Evolutionary conservation across 1,140 invertebrate species (phyloP).

Genomic region (Thereuonema tuberculata): DNA sequence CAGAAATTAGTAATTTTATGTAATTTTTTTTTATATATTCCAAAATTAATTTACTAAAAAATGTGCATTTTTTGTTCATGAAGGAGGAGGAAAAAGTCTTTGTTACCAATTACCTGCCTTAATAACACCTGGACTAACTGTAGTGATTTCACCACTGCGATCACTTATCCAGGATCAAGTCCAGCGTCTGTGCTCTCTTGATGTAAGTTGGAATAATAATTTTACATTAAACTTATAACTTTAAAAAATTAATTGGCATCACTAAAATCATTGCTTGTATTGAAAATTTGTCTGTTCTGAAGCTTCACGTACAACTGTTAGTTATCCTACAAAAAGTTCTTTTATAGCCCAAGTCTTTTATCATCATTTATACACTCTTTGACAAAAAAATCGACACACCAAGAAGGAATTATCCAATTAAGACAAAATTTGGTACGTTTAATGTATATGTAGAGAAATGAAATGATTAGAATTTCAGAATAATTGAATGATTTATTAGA

Average conservation of each 20-base stretch:
- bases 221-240: background rate
- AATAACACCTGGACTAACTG: conserved; percentile 53
- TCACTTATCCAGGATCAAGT: conserved; percentile 93
- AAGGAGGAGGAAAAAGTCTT: conserved; percentile 85
- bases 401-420: too few relatives aligned
- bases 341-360: too few relatives aligned
- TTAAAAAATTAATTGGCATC: background rate
- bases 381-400: too few relatives aligned
- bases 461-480: too few relatives aligned
- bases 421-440: too few relatives aligned
- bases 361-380: too few relatives aligned
- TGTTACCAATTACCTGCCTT: conserved; percentile 73
- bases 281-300: background rate
- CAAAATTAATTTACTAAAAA: too few relatives aligned
- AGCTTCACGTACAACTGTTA: background rate
- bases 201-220: conserved; percentile 40
- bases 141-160: conserved; percentile 89
- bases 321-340: background rate
- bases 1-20: too few relatives aligned
- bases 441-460: too few relatives aligned
- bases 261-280: conserved; percentile 1
- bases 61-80: too few relatives aligned
- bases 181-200: conserved; percentile 62
- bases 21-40: too few relatives aligned
- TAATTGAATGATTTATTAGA: too few relatives aligned